Base-by-base conservation (phyloP, 92 coral and sea anemone species). In the Porites lobata region DNA sequence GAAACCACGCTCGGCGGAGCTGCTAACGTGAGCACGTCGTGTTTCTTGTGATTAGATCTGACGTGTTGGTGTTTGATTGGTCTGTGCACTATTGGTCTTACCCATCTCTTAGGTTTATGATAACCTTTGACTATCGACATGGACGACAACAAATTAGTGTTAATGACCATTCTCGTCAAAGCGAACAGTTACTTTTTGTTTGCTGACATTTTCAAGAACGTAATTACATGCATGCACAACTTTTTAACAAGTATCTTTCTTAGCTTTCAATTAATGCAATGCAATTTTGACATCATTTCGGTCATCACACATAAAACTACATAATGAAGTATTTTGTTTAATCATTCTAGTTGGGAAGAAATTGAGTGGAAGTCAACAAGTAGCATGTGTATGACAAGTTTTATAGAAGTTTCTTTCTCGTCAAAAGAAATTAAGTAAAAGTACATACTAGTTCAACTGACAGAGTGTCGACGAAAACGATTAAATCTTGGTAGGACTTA, bases 1-100 rank as follows among this genome's bases (percentile, higher is more conserved):
- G 79, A 67, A 24, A 86, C 67, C 65, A 84, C 78, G 73, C 90
- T 90, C 11, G 95, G 91, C 18, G 95, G 94, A 29, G 82, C 90
- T 6, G 91, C 94, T 77, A 90, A 24, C 29, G 89, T 65, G 6
- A 76, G 9, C 51, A 85, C 72, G 10, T 76, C 69, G 21, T 85
- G 89, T 56, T 85, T 85, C 53, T 85, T 85, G 89, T 68, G 64
- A 32, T 53, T 65, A 12, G 56, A 12, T 10, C 15, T 26, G 65
- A 64, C 47, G 47, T 4, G 58, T 32, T 75, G 50, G 52, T 69
- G 58, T 67, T 85, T 77, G 13, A 67, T 66, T n/a, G 69, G 67
- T 54, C 38, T 76, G 83, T 76, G 83, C 29, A 65, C 2, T 13
- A 65, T 75, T 56, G 50, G n/a, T 15, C 65, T 62, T 8, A 17